Evolutionary conservation across 2,888 invertebrate genomes (phyloP), one percentile per base, ranked within the genome.

Genomic region (Nezara viridula): DNA sequence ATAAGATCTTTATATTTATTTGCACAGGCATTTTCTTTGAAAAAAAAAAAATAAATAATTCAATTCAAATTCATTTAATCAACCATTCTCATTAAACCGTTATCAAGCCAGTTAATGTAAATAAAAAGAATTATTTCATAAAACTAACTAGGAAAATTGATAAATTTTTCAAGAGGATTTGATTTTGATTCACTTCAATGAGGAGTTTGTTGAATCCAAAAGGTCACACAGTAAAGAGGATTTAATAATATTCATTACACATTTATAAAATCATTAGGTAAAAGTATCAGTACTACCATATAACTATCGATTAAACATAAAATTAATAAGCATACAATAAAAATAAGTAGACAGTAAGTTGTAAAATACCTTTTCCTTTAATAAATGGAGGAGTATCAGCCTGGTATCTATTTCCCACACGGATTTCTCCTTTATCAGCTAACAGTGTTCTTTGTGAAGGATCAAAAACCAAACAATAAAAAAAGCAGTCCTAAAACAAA

Each of bases 391-490:
- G 95, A 93, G 98, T 95, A 93, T 98, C 98, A 93, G 98, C 98
- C 95, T 99, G 99, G 95, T 98, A 99, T 94, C 97, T 96, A 93
- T 96, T 97, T 92, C 99, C 99, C 88, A 96, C 95, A 92, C 96
- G 93, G 90, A 96, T 96, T 91, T 93, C 93, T 93, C 98, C 99
- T 95, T 99, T 98, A 94, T 99, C 99, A 92, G 99, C 99, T 93
- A 99, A 95, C 93, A 99, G 95, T 92, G 99, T 99, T 94, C 98
- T 98, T 94, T 99, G 98, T 94, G 97, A 96, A 92, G 99, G 99
- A 95, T 99, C 99, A 94, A 99, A 99, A 92, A 99, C 99, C 94
- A 99, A 95, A 93, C 99, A 99, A 94, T 99, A 99, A 95, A 99
- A 99, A 95, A 99, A 99, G 93, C 98, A 96, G 94, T 99, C 99